phyloP scores from a whole-genome alignment of 2,113 vertebrate genomes.

The Coracopsis vasa region DNA sequence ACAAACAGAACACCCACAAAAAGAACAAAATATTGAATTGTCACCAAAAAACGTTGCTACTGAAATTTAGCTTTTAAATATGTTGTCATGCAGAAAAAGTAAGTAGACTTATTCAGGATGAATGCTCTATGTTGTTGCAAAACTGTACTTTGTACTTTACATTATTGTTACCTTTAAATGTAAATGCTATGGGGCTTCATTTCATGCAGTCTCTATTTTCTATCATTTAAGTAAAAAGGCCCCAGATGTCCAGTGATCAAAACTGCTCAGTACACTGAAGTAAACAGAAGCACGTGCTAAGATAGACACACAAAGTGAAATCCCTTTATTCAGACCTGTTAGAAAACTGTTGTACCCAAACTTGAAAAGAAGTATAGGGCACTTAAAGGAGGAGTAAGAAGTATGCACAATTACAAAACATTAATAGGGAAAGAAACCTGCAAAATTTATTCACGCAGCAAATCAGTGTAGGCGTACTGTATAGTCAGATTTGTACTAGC shows the following conservation, averaged over 20 bases:
- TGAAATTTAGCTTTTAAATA: slow-evolving; percentile 76
- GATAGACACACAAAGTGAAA: slow-evolving; percentile 65
- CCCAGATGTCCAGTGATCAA: slow-evolving; percentile 30
- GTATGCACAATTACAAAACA: neutral
- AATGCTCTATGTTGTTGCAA: slow-evolving; percentile 59
- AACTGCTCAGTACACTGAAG: slow-evolving; percentile 57
- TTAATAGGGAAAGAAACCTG: neutral
- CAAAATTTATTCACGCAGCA: neutral
- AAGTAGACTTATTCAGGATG: slow-evolving; percentile 72
- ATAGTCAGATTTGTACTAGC: neutral
- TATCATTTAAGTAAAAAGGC: slow-evolving; percentile 34
- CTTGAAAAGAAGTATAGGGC: neutral
- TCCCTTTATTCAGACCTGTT: slow-evolving; percentile 77
- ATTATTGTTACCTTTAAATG: slow-evolving; percentile 45
- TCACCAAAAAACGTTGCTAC: slow-evolving; percentile 77
- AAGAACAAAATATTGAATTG: slow-evolving; percentile 85
- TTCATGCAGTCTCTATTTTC: slow-evolving; percentile 58
- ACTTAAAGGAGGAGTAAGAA: neutral
- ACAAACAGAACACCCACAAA: slow-evolving; percentile 89
- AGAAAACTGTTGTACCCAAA: neutral
- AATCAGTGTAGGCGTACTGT: neutral
- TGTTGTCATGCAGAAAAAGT: slow-evolving; percentile 76
- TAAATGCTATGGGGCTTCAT: slow-evolving; percentile 54
- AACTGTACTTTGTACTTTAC: slow-evolving; percentile 38
- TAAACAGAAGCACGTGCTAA: slow-evolving; percentile 68